phyloP scores from a whole-genome alignment of 2,888 invertebrate species.

The Poecilus cupreus region DNA sequence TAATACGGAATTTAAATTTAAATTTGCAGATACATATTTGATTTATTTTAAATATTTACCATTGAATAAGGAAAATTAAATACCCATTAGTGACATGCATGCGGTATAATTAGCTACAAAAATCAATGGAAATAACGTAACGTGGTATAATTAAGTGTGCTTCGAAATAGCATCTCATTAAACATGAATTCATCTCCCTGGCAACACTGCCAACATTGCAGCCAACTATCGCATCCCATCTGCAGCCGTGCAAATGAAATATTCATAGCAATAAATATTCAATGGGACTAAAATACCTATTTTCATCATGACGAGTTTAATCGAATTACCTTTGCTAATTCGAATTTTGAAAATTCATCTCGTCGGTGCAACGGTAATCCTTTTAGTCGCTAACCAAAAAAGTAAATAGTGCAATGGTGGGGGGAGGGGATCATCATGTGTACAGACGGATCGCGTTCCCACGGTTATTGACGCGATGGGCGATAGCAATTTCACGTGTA shows the following conservation, averaged over 20 bases:
- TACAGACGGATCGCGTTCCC: background rate
- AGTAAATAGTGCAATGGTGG: background rate
- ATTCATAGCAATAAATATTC: conserved; percentile 57
- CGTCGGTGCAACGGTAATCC: conserved; percentile 24
- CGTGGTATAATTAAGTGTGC: conserved; percentile 31
- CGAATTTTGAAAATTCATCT: conserved; percentile 56
- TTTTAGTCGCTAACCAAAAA: conserved; percentile 28
- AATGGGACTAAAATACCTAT: conserved; percentile 57
- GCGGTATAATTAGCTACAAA: background rate
- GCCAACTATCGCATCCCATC: conserved; percentile 33
- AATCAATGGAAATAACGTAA: conserved; percentile 28
- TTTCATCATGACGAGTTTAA: conserved; percentile 52
- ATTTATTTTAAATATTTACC: too few relatives aligned
- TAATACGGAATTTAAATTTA: too few relatives aligned
- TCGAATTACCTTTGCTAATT: conserved; percentile 56
- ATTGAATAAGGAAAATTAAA: too few relatives aligned
- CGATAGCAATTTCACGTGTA: background rate
- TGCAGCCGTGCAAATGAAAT: conserved; percentile 40
- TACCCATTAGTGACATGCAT: background rate
- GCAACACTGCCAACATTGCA: background rate
- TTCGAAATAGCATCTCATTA: conserved; percentile 50
- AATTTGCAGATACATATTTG: too few relatives aligned
- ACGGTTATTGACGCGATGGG: background rate
- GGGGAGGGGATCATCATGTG: background rate
- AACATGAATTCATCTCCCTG: background rate